Conservation (phyloP, 2,888 invertebrate species). For the Cryptus viduatorius region DNA sequence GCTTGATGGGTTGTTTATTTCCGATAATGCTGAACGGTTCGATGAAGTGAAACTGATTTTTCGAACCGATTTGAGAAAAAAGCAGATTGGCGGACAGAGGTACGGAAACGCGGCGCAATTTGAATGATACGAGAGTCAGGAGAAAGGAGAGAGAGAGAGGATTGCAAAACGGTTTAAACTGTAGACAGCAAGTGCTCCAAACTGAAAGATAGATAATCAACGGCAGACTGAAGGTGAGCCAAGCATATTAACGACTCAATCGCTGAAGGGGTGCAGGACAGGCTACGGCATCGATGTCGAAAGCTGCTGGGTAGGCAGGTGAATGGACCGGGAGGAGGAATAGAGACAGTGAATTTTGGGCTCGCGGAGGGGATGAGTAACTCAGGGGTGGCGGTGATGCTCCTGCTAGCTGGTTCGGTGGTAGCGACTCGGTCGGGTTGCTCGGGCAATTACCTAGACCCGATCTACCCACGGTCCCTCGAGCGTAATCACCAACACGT, state of each 20-base stretch:
- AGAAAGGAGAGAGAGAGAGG: not conserved
- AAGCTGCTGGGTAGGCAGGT: conserved; percentile 31
- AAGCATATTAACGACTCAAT: conserved; percentile 81
- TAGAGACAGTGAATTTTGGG: conserved; percentile 33
- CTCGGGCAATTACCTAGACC: conserved; percentile 81
- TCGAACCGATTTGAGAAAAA: not conserved
- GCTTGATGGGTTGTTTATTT: conserved; percentile 5
- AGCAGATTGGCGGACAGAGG: conserved; percentile 28
- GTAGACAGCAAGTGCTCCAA: conserved; percentile 71
- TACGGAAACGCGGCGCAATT: conserved; percentile 66
- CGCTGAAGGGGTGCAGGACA: conserved; percentile 70
- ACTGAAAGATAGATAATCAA: conserved; percentile 80
- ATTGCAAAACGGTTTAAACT: conserved; percentile 67
- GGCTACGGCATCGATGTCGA: conserved; percentile 21
- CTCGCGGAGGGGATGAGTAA: conserved; percentile 27
- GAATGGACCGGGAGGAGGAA: conserved; percentile 24
- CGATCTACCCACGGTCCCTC: conserved; percentile 79
- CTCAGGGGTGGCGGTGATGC: conserved; percentile 2
- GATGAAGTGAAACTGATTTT: not conserved
- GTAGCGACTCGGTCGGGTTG: conserved; percentile 66
- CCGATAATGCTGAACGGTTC: conserved; percentile 18
- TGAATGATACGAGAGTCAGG: conserved; percentile 70
- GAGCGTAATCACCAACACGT: conserved; percentile 83
- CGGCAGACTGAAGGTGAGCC: conserved; percentile 76
- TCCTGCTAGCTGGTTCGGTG: conserved; percentile 41